A percentile compares a stretch with the other conserved stretches of the same genome.
Conservation (phyloP, 2,888 invertebrate species). For the Synanthedon vespiformis region DNA sequence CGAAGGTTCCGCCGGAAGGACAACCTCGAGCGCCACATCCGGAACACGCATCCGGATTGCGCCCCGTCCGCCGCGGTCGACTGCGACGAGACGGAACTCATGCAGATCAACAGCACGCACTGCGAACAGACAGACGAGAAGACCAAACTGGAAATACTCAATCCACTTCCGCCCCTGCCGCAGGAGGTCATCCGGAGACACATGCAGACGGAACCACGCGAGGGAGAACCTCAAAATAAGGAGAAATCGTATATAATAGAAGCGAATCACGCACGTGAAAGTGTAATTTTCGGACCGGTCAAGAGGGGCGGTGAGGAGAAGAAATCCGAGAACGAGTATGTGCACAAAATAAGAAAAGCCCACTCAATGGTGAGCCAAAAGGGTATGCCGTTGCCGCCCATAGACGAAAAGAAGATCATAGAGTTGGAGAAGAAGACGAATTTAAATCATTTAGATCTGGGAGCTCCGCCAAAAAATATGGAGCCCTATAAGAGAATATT, state of each 20-base stretch:
- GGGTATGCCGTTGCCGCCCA: slow-evolving; percentile 44
- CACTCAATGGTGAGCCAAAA: slow-evolving; percentile 31
- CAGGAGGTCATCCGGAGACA: slow-evolving; percentile 45
- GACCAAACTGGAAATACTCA: slow-evolving; percentile 35
- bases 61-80: slow-evolving; percentile 39
- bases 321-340: slow-evolving; percentile 42
- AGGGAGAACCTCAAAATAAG: slow-evolving; percentile 9
- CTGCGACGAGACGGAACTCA: slow-evolving; percentile 38
- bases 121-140: slow-evolving; percentile 19
- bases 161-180: slow-evolving; percentile 49
- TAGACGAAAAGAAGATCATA: slow-evolving; percentile 47
- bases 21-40: slow-evolving; percentile 80
- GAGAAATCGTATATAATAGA: slow-evolving; percentile 55
- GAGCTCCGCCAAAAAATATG: slow-evolving; percentile 44
- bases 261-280: slow-evolving; percentile 56
- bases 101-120: slow-evolving; percentile 17
- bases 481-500: slow-evolving; percentile 59
- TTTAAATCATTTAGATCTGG: slow-evolving; percentile 28
- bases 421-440: slow-evolving; percentile 32
- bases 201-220: slow-evolving; percentile 14
- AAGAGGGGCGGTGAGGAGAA: slow-evolving; percentile 13
- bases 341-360: slow-evolving; percentile 59
- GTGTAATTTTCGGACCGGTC: slow-evolving; percentile 53
- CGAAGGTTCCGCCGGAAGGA: slow-evolving; percentile 81
- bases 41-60: slow-evolving; percentile 77